Percentiles rank a stretch among this genome's conserved stretches.
Conservation (phyloP, 2,888 invertebrate genomes). For the Lepidocyrtoides sp. region DNA sequence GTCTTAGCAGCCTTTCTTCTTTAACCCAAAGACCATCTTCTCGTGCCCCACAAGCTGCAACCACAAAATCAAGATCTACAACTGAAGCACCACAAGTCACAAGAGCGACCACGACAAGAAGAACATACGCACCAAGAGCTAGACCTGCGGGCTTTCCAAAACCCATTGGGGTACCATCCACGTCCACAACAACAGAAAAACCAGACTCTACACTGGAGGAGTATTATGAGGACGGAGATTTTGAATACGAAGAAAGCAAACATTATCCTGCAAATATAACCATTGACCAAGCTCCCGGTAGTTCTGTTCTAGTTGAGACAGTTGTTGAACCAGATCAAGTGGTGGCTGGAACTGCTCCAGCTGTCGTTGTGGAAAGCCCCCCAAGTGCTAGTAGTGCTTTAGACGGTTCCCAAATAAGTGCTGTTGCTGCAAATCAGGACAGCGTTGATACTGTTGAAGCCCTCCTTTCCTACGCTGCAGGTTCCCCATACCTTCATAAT, state of each 20-base stretch:
- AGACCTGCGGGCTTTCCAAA: slow-evolving; percentile 83
- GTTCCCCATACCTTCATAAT: slow-evolving; percentile 61
- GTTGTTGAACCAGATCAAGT: slow-evolving; percentile 67
- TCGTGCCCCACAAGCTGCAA: slow-evolving; percentile 58
- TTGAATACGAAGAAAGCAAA: slow-evolving; percentile 82
- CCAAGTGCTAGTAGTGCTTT: slow-evolving; percentile 12
- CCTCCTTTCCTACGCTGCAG: slow-evolving; percentile 66
- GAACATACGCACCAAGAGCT: slow-evolving; percentile 82
- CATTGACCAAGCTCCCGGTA: slow-evolving; percentile 70
- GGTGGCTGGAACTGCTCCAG: slow-evolving; percentile 29
- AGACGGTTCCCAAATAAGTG: slow-evolving; percentile 64
- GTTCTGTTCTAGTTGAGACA: slow-evolving; percentile 78
- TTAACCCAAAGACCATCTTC: slow-evolving; percentile 71
- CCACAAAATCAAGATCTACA: slow-evolving; percentile 48
- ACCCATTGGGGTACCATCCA: slow-evolving; percentile 74
- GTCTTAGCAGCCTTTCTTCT: slow-evolving; percentile 45
- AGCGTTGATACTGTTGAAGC: slow-evolving; percentile 64
- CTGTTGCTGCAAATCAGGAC: slow-evolving; percentile 59
- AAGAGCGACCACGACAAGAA: slow-evolving; percentile 83
- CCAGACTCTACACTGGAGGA: slow-evolving; percentile 74
- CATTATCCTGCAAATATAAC: slow-evolving; percentile 72
- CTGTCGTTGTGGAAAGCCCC: slow-evolving; percentile 36
- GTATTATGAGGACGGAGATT: slow-evolving; percentile 82
- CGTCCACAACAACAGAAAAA: slow-evolving; percentile 76
- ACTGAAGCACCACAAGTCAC: slow-evolving; percentile 75